Percentiles rank a stretch among this genome's conserved stretches.
Conservation (phyloP, 2,888 invertebrate species). For the Ceratothoa steindachneri region DNA sequence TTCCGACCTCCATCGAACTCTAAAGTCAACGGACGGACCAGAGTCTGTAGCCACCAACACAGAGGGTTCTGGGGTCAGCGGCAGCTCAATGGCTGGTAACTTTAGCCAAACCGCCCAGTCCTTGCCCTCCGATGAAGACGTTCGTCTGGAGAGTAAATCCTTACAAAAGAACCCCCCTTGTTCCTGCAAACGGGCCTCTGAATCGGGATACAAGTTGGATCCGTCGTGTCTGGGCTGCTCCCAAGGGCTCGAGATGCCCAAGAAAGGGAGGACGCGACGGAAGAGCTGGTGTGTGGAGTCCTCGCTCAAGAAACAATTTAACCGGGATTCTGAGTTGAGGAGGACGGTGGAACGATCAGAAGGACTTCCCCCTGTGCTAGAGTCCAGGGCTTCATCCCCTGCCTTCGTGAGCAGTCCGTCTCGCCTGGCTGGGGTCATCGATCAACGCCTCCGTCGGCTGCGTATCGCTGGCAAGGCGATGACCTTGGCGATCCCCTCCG, state of each 20-base stretch:
- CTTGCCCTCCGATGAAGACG: neutral
- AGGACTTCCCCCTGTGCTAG: slow-evolving; percentile 1
- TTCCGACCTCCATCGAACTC: neutral
- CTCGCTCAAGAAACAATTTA: neutral
- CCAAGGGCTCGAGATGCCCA: neutral
- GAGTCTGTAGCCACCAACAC: neutral
- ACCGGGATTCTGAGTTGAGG: neutral
- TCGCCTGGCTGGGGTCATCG: neutral
- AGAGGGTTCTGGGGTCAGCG: neutral
- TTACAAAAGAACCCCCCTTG: neutral
- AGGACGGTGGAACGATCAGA: neutral
- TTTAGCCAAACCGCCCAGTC: neutral
- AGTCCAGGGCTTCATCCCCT: neutral
- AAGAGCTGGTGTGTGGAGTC: slow-evolving; percentile 2
- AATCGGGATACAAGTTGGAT: neutral
- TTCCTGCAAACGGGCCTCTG: neutral
- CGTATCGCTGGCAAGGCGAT: neutral
- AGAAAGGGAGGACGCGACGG: neutral
- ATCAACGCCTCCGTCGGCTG: neutral
- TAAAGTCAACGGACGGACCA: neutral
- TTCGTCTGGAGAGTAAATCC: neutral
- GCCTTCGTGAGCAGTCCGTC: neutral
- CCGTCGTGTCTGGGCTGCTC: neutral
- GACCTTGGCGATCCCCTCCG: neutral
- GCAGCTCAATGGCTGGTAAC: neutral